phyloP scores from a whole-genome alignment of 2,888 invertebrate genomes.

The Ichneumoninae sp. region DNA sequence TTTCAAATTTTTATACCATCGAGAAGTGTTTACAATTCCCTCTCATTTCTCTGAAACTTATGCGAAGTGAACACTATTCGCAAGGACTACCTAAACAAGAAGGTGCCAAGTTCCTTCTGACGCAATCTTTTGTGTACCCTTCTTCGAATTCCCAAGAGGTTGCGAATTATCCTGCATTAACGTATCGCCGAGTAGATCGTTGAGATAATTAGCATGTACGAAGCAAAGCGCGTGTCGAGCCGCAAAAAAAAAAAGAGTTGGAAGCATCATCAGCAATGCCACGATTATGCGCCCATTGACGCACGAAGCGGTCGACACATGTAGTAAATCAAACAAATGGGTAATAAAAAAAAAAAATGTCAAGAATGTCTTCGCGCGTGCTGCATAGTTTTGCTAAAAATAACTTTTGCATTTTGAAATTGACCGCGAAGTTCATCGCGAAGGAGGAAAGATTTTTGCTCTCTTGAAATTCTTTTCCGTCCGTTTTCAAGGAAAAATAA shows the following conservation, averaged over 20 bases:
- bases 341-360: neutral
- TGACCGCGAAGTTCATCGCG: neutral
- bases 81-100: neutral
- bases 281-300: constrained; percentile 18
- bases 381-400: neutral
- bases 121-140: neutral
- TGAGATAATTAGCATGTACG: too few relatives aligned
- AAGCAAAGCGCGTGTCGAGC: neutral
- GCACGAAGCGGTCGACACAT: neutral
- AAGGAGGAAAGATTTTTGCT: neutral
- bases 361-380: neutral
- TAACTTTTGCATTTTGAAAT: neutral
- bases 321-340: neutral
- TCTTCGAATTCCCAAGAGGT: neutral
- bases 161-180: neutral
- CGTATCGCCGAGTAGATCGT: neutral
- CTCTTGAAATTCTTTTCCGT: neutral
- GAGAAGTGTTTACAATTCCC: too few relatives aligned
- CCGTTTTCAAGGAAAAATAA: neutral
- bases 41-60: too few relatives aligned
- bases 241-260: constrained; percentile 3
- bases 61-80: too few relatives aligned
- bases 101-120: constrained; percentile 35
- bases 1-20: too few relatives aligned
- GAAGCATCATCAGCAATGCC: neutral